Percentiles rank a stretch among this genome's conserved stretches.
These are phyloP conservation scores for Neosilurus hyrtlii DNA, from an alignment of 2,797 vertebrate genomes.

Conservation along the genomic window DNA sequence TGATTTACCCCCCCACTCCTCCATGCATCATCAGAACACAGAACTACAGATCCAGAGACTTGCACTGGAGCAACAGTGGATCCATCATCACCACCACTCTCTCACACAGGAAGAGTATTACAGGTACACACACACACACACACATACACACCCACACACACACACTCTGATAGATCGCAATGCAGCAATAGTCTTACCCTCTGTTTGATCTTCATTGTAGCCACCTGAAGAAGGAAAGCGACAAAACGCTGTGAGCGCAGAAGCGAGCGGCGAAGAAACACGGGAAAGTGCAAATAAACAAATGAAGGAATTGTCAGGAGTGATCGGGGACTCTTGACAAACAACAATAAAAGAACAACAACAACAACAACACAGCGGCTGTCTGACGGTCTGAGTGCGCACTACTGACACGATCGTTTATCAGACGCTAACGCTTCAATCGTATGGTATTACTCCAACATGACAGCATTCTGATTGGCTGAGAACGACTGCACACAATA, in stretches of 20 bases:
- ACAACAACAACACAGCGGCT: not conserved
- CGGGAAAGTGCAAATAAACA: constrained; percentile 55
- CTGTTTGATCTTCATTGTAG: constrained; percentile 66
- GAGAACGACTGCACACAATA: not conserved
- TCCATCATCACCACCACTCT: constrained; percentile 94
- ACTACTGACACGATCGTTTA: not conserved
- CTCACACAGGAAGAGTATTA: constrained; percentile 98
- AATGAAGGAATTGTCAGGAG: constrained; percentile 23
- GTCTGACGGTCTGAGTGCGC: constrained; percentile 13
- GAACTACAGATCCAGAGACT: constrained; percentile 99
- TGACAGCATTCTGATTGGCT: not conserved
- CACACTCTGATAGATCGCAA: not conserved
- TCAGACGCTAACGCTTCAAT: not conserved
- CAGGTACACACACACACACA: constrained; percentile 72
- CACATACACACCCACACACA: constrained; percentile 17
- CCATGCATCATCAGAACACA: constrained; percentile 98
- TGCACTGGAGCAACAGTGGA: constrained; percentile 97
- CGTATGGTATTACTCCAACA: not conserved
- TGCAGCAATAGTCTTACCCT: constrained; percentile 16
- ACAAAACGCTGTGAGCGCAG: constrained; percentile 93
- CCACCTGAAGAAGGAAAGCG: constrained; percentile 98
- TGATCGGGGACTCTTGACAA: constrained; percentile 1
- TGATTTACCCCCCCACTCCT: constrained; percentile 91
- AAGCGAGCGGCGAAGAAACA: constrained; percentile 46
- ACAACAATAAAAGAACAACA: constrained; percentile 2